Evolutionary conservation across 53 echinoderm and acorn worm genomes (phyloP).

Genomic region (Hippasteria phrygiana): DNA sequence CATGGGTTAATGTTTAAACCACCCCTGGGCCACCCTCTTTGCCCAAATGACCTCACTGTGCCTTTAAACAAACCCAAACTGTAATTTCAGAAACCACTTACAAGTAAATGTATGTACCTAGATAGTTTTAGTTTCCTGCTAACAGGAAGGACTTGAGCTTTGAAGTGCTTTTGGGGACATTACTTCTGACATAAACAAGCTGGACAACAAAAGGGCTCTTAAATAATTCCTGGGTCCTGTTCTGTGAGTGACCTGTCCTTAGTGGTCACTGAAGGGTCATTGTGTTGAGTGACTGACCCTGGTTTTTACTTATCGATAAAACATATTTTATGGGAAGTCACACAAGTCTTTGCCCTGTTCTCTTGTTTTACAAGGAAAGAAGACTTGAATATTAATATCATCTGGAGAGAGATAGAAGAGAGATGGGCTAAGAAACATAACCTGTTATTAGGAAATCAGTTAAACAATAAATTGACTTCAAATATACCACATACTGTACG

Average conservation of each 20-base stretch:
- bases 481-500: no score
- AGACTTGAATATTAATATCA: not conserved
- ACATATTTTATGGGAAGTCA: not conserved
- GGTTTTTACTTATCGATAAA: not conserved
- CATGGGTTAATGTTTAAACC: not conserved
- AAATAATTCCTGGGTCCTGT: not conserved
- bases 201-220: constrained; percentile 1
- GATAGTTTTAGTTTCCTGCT: not conserved
- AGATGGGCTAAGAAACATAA: not conserved
- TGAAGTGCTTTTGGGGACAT: constrained; percentile 41
- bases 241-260: constrained; percentile 4
- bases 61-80: not conserved
- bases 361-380: not conserved
- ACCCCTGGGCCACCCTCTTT: not conserved
- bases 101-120: not conserved
- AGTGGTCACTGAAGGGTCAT: constrained; percentile 27
- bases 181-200: constrained; percentile 39
- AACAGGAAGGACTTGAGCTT: not conserved
- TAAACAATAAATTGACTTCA: no score
- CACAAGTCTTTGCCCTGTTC: not conserved
- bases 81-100: constrained; percentile 6
- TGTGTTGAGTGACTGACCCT: constrained; percentile 21
- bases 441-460: not conserved
- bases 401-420: not conserved
- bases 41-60: not conserved